These are phyloP conservation scores for Anoplopoma fimbria DNA, from an alignment of 2,113 vertebrate genomes.

Conservation along the genomic window DNA sequence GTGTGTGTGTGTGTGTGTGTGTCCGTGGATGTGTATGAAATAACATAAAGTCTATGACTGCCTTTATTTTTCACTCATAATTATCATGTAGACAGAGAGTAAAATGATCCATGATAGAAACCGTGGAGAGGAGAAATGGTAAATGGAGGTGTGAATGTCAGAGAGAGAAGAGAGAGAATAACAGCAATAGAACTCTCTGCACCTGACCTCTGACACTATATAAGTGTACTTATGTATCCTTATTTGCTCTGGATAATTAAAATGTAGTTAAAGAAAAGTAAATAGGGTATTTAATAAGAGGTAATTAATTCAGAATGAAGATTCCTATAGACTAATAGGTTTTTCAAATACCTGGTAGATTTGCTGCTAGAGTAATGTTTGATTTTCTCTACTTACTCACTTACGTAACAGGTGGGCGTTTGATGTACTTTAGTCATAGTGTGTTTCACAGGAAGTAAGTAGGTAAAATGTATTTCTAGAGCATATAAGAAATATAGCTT, in stretches of 20 bases:
- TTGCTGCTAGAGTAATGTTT: background rate
- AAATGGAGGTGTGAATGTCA: conserved; percentile 11
- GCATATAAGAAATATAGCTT: too few species aligned
- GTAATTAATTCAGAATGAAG: background rate
- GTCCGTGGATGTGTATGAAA: background rate
- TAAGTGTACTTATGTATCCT: background rate
- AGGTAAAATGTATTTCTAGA: too few species aligned
- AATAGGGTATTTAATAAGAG: background rate
- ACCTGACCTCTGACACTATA: conserved; percentile 1
- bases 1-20: background rate
- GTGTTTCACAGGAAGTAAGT: too few species aligned
- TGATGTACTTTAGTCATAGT: too few species aligned
- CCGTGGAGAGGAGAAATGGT: conserved; percentile 10
- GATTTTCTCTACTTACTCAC: too few species aligned
- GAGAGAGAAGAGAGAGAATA: background rate
- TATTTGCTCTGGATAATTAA: background rate
- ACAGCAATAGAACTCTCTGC: conserved; percentile 3
- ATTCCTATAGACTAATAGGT: background rate
- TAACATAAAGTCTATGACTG: background rate
- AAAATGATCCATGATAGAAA: conserved; percentile 25
- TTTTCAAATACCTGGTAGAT: background rate
- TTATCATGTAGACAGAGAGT: conserved; percentile 13
- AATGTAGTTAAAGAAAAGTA: background rate
- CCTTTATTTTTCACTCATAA: conserved; percentile 24
- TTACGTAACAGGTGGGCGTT: too few species aligned